phyloP scores from a whole-genome alignment of 2,113 vertebrate species.

The Thinocorus orbignyianus region DNA sequence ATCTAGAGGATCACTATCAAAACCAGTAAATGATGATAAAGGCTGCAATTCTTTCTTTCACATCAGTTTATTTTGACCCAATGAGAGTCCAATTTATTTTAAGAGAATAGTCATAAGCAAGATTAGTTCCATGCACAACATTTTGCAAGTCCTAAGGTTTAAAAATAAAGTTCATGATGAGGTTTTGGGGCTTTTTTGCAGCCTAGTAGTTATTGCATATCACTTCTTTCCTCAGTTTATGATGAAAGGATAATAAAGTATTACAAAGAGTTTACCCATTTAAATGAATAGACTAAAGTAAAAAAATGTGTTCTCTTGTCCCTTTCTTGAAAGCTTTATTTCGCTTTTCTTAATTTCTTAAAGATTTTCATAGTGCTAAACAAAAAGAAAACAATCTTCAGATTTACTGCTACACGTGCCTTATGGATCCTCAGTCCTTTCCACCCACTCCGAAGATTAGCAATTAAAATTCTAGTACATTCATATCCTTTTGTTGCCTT shows the following conservation, averaged over 20 bases:
- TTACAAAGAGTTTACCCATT: neutral
- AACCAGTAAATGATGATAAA: neutral
- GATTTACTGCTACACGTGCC: constrained; percentile 92
- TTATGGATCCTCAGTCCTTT: constrained; percentile 95
- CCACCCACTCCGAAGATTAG: constrained; percentile 85
- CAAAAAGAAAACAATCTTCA: constrained; percentile 95
- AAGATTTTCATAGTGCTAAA: constrained; percentile 97
- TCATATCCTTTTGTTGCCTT: constrained; percentile 89
- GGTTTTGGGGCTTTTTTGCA: neutral
- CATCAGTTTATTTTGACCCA: neutral
- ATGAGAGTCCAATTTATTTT: neutral
- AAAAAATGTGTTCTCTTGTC: neutral
- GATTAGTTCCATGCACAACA: neutral
- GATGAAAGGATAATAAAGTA: neutral
- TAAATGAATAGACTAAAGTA: neutral
- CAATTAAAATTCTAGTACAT: constrained; percentile 93
- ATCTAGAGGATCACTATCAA: neutral
- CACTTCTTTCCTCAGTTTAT: neutral
- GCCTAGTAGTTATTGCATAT: neutral
- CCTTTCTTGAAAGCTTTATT: neutral
- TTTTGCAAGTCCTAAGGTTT: neutral
- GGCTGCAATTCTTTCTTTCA: neutral
- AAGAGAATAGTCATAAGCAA: neutral
- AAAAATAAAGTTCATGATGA: neutral
- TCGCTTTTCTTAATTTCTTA: neutral